Base-by-base conservation (phyloP, 30 jellyfish, hydroid and myxozoan genomes). In the Aurelia aurita region DNA sequence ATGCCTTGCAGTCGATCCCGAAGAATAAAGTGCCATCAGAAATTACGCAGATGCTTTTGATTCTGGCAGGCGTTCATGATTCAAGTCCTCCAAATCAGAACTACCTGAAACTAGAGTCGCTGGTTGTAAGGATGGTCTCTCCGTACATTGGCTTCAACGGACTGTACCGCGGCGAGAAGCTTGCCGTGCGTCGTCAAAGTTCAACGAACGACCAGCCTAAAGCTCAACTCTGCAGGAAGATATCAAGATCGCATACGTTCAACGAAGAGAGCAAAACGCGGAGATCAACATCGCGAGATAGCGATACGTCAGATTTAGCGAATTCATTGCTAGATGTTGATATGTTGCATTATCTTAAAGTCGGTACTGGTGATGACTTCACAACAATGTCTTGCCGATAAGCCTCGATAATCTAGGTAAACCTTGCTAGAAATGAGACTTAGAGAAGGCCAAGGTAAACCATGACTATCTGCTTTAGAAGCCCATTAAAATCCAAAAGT, bases 121-220 rank as follows among this genome's bases (percentile, higher is more conserved):
- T 92, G 13, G 96, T 81, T 15, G 97, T 91, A 2, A 66, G 92
- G 54, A 75, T 92, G 31, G 89, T 92, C 15, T 46, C 91, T 23
- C 98, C 98, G n/a, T 92, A 84, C 63, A 66, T 92, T 22, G 98
- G 98, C 34, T 87, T 87, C 57, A 77, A 87, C 58, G 98, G 97
- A 32, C 86, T 86, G 15, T 87, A 92, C 70, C 58, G 79, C 1
- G 90, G 81, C 6, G 91, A 87, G 75, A 76, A 57, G 47, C 63
- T 76, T n/a, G 80, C 90, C 10, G 85, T 72, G 61, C 58, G 96
- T n/a, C 90, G 90, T 19, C 88, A 64, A 23, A 87, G 96, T 73
- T 75, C 96, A 21, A 49, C 84, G 26, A 53, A 74, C 22, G 88
- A 69, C 31, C 91, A 81, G 71, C 84, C 84, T 12, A 81, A 81